A percentile compares a stretch with the other conserved stretches of the same genome.
Conservation (phyloP, 1,140 invertebrate genomes). For the Paraescarpia echinospica region DNA sequence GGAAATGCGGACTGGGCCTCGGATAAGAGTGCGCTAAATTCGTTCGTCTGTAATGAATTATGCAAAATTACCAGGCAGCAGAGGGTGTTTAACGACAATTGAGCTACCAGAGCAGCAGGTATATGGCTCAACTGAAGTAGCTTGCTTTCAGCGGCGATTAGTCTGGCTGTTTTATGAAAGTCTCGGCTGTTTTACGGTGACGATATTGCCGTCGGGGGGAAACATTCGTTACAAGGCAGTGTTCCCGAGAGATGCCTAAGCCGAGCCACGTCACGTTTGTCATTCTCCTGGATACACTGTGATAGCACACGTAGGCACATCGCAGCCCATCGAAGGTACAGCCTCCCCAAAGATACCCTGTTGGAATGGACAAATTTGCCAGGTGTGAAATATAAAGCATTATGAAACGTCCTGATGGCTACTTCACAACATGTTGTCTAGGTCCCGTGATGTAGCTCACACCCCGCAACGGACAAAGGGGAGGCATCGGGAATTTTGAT, state of each 20-base stretch:
- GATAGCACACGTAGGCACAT: not conserved
- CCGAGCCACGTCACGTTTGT: not conserved
- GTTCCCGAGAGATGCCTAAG: not conserved
- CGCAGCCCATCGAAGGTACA: not conserved
- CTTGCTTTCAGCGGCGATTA: not conserved
- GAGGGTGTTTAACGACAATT: not conserved
- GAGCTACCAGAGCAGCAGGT: not conserved
- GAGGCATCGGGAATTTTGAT: too few species aligned
- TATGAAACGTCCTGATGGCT: too few species aligned
- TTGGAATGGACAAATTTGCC: not conserved
- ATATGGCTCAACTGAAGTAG: not conserved
- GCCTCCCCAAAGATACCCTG: not conserved
- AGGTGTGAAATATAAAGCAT: too few species aligned
- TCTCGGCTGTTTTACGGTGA: not conserved
- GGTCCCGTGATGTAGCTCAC: too few species aligned
- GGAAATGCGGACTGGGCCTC: not conserved
- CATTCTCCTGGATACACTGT: not conserved
- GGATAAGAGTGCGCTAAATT: not conserved
- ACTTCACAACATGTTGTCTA: too few species aligned
- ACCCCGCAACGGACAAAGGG: too few species aligned
- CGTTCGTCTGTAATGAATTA: not conserved
- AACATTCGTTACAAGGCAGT: not conserved
- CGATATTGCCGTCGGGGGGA: not conserved
- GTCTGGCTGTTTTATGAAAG: not conserved
- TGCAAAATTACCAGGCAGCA: not conserved